Base-by-base conservation (phyloP, 2,113 vertebrate species). In the Nerophis lumbriciformis region DNA sequence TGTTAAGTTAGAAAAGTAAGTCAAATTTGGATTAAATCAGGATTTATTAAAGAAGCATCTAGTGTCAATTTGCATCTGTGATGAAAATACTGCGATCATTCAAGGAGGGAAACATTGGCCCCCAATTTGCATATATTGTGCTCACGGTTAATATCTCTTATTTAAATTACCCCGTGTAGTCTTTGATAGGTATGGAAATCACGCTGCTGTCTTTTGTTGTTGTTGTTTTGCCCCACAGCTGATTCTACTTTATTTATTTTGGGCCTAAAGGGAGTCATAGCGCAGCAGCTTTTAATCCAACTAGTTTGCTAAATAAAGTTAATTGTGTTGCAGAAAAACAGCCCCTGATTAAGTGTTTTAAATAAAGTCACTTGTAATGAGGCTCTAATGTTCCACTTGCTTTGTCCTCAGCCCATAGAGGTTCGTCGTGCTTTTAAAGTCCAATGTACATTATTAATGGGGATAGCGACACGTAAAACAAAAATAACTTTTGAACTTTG, bases 301-400 rank as follows among this genome's bases (percentile, higher is more conserved):
- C 16, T 12, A 35, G 38, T 65, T 65, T n/a, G 14, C 51, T 54
- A 13, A 56, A 45, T 62, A 56, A 68, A 72, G 66, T 67, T 79
- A 73, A 73, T 70, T 67, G 66, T 19, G 36, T 64, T 59, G 38
- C 50, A 45, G 59, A 53, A 58, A 72, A 67, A 57, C 55, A 54
- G 77, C 53, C 53, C 48, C 49, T 61, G 63, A 73, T 73, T 64
- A 76, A 61, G n/a, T 61, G 63, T 67, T 76, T 35, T 19, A 45
- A 76, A 76, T 59, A 37, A 48, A 56, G 59, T 47, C 53, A 72
- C 65, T 67, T 64, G 60, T 59, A 19, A 0, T 58, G 66, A 60
- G 47, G 38, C 61, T n/a, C 39, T 19, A 35, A n/a, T 39, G 50
- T 65, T 68, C 16, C 49, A 37, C 37, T 58, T 73, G 59, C 51